Conservation (phyloP, 2,113 vertebrate species). For the Dinomys branickii region DNA sequence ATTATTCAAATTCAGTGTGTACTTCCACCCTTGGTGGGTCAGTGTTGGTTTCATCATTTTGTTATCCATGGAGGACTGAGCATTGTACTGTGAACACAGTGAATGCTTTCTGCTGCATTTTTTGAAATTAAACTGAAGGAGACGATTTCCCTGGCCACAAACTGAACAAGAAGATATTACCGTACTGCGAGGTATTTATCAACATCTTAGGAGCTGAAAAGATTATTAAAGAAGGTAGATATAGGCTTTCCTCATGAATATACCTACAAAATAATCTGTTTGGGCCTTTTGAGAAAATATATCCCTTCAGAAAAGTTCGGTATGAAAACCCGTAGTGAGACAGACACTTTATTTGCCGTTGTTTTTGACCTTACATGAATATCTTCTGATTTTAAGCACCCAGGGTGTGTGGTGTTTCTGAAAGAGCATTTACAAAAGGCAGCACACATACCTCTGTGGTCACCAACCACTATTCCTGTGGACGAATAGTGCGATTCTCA, state of each 20-base stretch:
- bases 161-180: neutral
- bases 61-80: neutral
- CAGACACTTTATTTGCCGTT: neutral
- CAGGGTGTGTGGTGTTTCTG: neutral
- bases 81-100: neutral
- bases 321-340: neutral
- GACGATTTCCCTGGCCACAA: neutral
- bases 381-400: neutral
- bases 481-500: neutral
- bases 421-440: neutral
- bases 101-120: neutral
- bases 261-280: neutral
- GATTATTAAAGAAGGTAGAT: neutral
- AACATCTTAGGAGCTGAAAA: neutral
- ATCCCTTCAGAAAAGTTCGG: neutral
- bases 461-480: neutral
- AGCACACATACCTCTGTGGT: neutral
- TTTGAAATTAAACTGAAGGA: slow-evolving; percentile 6
- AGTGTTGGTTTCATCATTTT: neutral
- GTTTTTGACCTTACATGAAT: neutral
- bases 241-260: neutral
- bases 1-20: neutral
- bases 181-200: neutral
- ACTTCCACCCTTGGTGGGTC: neutral
- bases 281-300: neutral